Base-by-base conservation (phyloP, 2,888 invertebrate genomes). In the Bhutanitis thaidina region DNA sequence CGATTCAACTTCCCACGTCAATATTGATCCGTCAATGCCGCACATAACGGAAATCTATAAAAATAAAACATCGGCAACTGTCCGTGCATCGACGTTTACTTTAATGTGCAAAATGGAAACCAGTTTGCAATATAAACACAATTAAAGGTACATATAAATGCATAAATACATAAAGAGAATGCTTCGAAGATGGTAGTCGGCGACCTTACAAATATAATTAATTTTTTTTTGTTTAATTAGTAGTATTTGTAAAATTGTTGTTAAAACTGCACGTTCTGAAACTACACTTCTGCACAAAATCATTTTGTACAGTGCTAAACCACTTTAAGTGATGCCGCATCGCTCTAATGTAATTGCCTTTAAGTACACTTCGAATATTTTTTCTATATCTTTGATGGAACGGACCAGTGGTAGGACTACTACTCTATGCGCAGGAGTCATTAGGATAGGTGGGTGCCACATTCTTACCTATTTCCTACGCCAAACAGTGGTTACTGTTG, bases 21-120 rank as follows among this genome's bases (percentile, higher is more conserved):
- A 20, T 51, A 41, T 41, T 39, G 51, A 41, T 44, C 45, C 13
- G 40, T 36, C 45, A 51, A 32, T 46, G 41, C 25, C 45, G 32
- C 14, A 4, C 7, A 36, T 41, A 51, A 51, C 40, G 30, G 51
- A 45, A 41, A 16, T 45, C 30, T 29, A 43, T 36, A 34, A 46
- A 39, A 16, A 43, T 40, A 36, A 43, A 10, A 51, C 43, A 41
- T 45, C 16, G 45, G 13, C 30, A n/a, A 25, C 16, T 25, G 14
- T 8, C 5, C 37, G 29, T 35, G 8, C 13, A 16, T 25, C 7
- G 7, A 20, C 13, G 10, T 13, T 1, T 8, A 8, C 1, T 27
- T 27, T 27, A 27, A 27, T 8, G 27, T 35, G 13, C 34, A 12
- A 14, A 7, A 4, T 37, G 29, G 16, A 37, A 37, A 49, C 36